A percentile compares a stretch with the other conserved stretches of the same genome.
phyloP scores from a whole-genome alignment of 2,113 vertebrate species.

The Dolichotis patagonum region DNA sequence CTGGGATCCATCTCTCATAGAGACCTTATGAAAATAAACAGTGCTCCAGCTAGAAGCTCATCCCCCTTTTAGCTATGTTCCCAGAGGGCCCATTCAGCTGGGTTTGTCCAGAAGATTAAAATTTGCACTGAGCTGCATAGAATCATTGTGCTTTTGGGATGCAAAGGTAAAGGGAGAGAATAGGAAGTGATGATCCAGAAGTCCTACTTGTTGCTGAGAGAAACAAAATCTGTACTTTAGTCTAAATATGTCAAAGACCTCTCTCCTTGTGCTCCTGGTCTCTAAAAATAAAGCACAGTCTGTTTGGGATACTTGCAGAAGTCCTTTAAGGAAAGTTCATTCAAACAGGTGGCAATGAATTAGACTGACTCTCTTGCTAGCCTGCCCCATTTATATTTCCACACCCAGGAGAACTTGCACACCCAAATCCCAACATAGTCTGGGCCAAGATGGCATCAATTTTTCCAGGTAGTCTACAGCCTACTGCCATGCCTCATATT shows the following conservation, averaged over 20 bases:
- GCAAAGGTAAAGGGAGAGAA: background rate
- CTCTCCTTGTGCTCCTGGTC: background rate
- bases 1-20: background rate
- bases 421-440: background rate
- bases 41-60: background rate
- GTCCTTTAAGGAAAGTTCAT: background rate
- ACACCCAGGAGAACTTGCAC: background rate
- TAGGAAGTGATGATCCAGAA: background rate
- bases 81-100: slow-evolving; percentile 11
- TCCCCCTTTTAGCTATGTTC: background rate
- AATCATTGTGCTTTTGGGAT: background rate
- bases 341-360: background rate
- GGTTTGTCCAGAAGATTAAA: slow-evolving; percentile 68
- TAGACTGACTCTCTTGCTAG: background rate
- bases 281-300: background rate
- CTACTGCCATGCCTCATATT: background rate
- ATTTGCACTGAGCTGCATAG: slow-evolving; percentile 37
- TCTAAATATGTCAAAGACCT: background rate
- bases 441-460: background rate
- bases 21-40: background rate
- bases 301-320: background rate
- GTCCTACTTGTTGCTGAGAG: background rate
- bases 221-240: background rate
- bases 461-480: background rate
- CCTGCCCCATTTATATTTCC: background rate